Conservation (phyloP, 2,113 vertebrate genomes). For the Mus spicilegus region DNA sequence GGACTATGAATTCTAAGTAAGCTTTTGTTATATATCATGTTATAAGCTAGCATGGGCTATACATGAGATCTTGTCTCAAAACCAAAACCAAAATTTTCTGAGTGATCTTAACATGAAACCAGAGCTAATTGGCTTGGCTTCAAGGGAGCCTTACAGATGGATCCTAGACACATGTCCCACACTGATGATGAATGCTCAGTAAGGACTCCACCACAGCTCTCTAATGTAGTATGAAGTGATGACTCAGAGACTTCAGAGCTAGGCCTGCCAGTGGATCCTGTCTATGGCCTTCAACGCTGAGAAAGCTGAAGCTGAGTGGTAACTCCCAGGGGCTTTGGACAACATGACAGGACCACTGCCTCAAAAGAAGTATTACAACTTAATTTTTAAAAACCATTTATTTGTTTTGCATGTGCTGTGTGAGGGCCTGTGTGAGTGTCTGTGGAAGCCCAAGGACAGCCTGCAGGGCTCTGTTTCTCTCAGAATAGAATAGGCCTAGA, state of each 20-base stretch:
- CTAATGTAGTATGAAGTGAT: rapidly evolving
- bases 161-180: not conserved
- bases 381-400: not conserved
- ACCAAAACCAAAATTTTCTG: not conserved
- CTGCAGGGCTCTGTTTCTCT: not conserved
- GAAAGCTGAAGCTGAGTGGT: not conserved
- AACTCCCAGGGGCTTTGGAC: not conserved
- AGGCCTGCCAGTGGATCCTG: not conserved
- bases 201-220: not conserved
- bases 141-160: not conserved
- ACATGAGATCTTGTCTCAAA: not conserved
- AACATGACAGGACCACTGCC: too few species aligned
- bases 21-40: not conserved
- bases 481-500: not conserved
- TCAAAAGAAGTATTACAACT: not conserved
- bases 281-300: not conserved
- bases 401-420: not conserved
- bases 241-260: not conserved
- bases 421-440: not conserved
- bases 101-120: not conserved
- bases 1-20: not conserved
- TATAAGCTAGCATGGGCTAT: not conserved
- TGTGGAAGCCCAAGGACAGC: not conserved
- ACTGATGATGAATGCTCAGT: not conserved
- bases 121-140: not conserved